Evolutionary conservation across 2,888 invertebrate species (phyloP).

Genomic region (Odontothrips loti): DNA sequence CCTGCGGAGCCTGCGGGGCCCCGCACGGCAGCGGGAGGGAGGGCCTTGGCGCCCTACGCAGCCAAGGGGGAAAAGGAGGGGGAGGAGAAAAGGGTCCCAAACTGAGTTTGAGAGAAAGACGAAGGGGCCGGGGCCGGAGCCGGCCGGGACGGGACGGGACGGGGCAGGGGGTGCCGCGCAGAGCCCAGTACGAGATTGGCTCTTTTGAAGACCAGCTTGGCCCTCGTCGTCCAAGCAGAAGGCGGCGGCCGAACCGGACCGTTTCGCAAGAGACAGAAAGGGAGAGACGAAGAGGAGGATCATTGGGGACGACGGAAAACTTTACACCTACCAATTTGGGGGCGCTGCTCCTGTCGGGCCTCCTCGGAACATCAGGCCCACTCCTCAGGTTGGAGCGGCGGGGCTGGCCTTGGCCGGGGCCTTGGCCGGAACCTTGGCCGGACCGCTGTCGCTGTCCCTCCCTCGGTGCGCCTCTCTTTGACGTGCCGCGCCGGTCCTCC

Average conservation of each 20-base stretch:
- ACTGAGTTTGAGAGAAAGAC: conserved; percentile 6
- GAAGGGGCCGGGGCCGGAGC: not conserved
- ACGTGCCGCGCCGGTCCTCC: too few relatives aligned
- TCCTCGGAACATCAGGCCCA: too few relatives aligned
- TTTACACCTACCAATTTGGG: conserved; percentile 26
- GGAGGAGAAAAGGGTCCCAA: not conserved
- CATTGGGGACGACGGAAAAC: not conserved
- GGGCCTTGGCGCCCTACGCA: too few relatives aligned
- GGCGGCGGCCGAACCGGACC: not conserved
- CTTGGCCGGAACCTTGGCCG: too few relatives aligned
- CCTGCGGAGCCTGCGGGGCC: too few relatives aligned
- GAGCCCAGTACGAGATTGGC: conserved; percentile 12
- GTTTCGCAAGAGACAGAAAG: not conserved
- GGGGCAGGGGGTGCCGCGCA: not conserved
- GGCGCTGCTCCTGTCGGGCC: not conserved
- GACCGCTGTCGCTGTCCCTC: not conserved
- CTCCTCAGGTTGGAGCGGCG: too few relatives aligned
- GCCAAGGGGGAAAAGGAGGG: too few relatives aligned
- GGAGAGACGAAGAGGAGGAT: not conserved
- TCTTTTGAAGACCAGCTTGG: conserved; percentile 19
- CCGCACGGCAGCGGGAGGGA: too few relatives aligned
- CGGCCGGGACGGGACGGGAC: not conserved
- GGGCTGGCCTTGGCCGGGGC: too few relatives aligned
- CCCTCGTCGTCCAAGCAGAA: not conserved
- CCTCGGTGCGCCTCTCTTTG: not conserved